Conservation (phyloP, 2,797 vertebrate species). For the Babyrousa celebensis region DNA sequence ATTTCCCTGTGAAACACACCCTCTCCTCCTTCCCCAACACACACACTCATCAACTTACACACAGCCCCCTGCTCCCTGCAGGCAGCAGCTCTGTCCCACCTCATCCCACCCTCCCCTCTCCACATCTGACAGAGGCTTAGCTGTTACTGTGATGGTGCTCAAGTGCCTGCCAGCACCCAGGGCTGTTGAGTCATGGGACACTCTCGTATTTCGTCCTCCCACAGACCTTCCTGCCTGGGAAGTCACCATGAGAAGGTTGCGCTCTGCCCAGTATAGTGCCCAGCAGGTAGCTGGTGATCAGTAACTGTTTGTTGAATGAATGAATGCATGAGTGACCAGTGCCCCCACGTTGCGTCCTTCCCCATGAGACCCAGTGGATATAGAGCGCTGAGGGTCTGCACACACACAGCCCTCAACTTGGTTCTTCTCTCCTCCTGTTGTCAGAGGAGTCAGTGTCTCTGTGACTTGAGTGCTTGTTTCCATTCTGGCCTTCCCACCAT, state of each 20-base stretch:
- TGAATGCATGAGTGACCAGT: not conserved
- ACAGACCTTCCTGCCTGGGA: not conserved
- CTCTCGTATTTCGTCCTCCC: not conserved
- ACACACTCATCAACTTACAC: not conserved
- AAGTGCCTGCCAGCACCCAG: not conserved
- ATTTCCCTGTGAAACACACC: not conserved
- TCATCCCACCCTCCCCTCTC: not conserved
- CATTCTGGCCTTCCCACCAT: not conserved
- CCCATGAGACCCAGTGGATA: not conserved
- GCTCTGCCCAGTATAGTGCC: not conserved
- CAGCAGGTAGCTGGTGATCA: rapidly evolving
- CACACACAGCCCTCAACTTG: not conserved
- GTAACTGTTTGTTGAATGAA: not conserved
- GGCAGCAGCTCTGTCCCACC: not conserved
- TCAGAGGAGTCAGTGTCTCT: not conserved
- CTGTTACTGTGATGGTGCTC: not conserved
- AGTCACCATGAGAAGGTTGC: not conserved
- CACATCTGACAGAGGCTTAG: not conserved
- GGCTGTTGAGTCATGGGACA: not conserved
- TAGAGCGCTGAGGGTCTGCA: not conserved
- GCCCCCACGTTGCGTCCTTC: not conserved
- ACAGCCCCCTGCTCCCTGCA: not conserved
- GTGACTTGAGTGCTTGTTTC: not conserved
- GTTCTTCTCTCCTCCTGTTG: not conserved
- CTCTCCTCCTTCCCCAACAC: not conserved